Percentiles rank a stretch among this genome's conserved stretches.
Evolutionary conservation across 1,140 invertebrate genomes (phyloP).

Genomic region (Aplysia californica): DNA sequence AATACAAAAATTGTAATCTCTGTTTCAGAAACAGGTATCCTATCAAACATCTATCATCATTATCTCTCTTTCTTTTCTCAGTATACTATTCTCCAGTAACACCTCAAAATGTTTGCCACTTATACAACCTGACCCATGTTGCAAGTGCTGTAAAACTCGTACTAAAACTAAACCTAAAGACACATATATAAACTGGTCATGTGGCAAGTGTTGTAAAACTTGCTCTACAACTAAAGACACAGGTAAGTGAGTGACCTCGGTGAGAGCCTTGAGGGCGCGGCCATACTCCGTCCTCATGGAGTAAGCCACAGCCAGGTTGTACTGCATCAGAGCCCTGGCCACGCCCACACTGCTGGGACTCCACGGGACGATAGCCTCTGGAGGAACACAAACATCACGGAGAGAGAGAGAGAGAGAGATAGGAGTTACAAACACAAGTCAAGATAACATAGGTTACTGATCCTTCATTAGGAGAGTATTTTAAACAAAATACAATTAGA

Average conservation of each 20-base stretch:
- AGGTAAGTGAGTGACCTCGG: conserved; percentile 74
- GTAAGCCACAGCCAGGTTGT: conserved; percentile 84
- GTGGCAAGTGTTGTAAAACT: not conserved
- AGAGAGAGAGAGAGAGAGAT: not conserved
- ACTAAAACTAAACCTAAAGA: no score
- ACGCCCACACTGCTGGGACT: conserved; percentile 76
- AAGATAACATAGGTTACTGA: not conserved
- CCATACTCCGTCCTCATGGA: conserved; percentile 81
- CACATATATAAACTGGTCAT: not conserved
- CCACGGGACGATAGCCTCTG: conserved; percentile 71
- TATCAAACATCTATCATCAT: no score
- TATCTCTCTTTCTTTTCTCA: not conserved
- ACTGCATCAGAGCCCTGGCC: conserved; percentile 78
- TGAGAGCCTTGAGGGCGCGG: conserved; percentile 79
- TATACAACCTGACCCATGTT: not conserved
- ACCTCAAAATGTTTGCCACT: not conserved
- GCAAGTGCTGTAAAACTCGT: not conserved
- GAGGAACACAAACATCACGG: not conserved
- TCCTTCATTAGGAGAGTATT: not conserved
- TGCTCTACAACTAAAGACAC: conserved; percentile 2
- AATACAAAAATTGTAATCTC: no score
- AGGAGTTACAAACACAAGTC: not conserved
- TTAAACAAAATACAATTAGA: not conserved
- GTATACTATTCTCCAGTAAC: not conserved
- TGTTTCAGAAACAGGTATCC: no score